A percentile compares a stretch with the other conserved stretches of the same genome.
These are phyloP conservation scores for Andinoacara biseriatus DNA, from an alignment of 2,113 vertebrate genomes.

Conservation along the genomic window DNA sequence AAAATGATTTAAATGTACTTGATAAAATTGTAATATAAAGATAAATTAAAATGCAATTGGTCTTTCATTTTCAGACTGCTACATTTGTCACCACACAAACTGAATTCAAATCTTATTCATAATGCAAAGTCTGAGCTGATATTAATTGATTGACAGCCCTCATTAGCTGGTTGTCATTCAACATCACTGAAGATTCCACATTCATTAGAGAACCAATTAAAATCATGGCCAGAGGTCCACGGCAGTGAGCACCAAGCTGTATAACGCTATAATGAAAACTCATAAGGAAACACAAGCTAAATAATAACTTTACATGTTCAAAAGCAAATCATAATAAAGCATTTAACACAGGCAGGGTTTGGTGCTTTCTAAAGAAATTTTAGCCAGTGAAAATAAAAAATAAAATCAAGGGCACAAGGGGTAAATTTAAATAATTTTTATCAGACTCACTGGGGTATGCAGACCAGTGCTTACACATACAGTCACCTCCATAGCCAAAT, in stretches of 20 bases:
- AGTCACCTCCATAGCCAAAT: background rate
- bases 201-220: slow-evolving; percentile 39
- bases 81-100: background rate
- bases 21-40: background rate
- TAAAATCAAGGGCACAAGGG: background rate
- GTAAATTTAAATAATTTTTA: no score
- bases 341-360: background rate
- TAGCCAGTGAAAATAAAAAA: background rate
- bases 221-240: slow-evolving; percentile 9
- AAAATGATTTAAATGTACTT: background rate
- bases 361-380: background rate
- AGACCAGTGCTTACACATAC: background rate
- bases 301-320: background rate
- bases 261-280: background rate
- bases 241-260: background rate
- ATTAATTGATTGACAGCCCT: slow-evolving; percentile 28
- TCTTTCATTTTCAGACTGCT: background rate
- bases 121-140: background rate
- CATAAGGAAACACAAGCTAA: background rate
- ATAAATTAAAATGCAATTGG: background rate
- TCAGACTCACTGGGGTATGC: background rate
- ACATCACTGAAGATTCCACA: slow-evolving; percentile 26
- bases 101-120: slow-evolving; percentile 14
- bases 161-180: slow-evolving; percentile 35
- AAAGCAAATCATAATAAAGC: background rate